Evolutionary conservation across 2,888 invertebrate species (phyloP), one percentile per base, ranked within the genome.

Genomic region (Nebria salina): DNA sequence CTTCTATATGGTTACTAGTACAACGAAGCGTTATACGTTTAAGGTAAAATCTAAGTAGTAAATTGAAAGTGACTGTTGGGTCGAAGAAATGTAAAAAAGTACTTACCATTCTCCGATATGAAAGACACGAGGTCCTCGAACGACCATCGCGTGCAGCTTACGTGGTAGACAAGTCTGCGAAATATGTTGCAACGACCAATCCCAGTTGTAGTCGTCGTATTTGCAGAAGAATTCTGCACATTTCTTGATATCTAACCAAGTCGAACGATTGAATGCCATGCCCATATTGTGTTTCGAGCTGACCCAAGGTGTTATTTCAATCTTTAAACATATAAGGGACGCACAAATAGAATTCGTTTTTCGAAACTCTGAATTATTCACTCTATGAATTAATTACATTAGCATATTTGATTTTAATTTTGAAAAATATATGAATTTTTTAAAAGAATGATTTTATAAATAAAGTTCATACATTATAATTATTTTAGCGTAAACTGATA

Each of bases 141-240:
- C 94, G 84, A 97, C 93, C 90, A 98, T 94, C 1, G 97, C 96
- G 84, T 95, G 94, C 83, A 98, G 92, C 85, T 95, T 95, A 81
- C 91, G 90, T 0, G 92, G 91, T 82, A 95, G 91, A 86, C 96
- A 94, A 85, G 95, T 95, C 88, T 97, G 96, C 0, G 97, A 96
- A 76, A 98, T 92, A 87, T 97, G 96, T 84, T 98, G 94, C 83
- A 99, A 89, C 0, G 98, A 98, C 95, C 99, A 99, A 87, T 99
- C 99, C 99, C 99, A 99, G 88, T 99, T 99, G 89, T 99, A 99
- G 87, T 99, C 99, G 87, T 99, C 99, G 89, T 97, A 98, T 1
- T 94, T 93, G 89, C 99, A 99, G 89, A 99, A 99, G 86, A 95
- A 93, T 42, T 94, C 91, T 7, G 95, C 93, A 87, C 98, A 95